phyloP scores from a whole-genome alignment of 1,140 invertebrate species.

The Drosophila burlai region DNA sequence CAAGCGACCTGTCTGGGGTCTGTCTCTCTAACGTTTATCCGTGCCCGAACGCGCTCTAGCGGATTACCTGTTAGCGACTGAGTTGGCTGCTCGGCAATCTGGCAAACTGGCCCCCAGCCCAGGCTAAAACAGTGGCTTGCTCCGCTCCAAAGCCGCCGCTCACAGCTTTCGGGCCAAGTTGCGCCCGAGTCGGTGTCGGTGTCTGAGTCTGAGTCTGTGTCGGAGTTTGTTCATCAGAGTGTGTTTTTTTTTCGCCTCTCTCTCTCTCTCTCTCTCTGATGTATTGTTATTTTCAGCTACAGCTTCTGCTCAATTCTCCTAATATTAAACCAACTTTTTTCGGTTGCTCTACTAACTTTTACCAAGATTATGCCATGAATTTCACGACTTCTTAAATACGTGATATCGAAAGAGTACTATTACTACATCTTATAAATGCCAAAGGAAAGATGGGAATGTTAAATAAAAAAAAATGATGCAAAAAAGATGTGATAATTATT shows the following conservation, averaged over 20 bases:
- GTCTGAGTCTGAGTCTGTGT: neutral
- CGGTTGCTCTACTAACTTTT: neutral
- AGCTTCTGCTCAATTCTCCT: neutral
- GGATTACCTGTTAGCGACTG: slow-evolving; percentile 73
- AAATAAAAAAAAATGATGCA: no score
- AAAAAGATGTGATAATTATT: no score
- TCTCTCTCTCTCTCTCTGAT: neutral
- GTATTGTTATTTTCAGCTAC: neutral
- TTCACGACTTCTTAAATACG: neutral
- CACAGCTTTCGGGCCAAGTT: slow-evolving; percentile 33
- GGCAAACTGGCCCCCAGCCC: slow-evolving; percentile 15
- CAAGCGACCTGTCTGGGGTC: slow-evolving; percentile 18
- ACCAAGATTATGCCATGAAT: neutral
- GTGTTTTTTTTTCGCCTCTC: neutral
- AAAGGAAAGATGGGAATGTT: neutral
- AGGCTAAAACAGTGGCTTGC: slow-evolving; percentile 17
- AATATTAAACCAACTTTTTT: neutral
- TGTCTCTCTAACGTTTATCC: slow-evolving; percentile 46
- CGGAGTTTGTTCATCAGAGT: neutral
- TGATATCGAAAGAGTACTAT: neutral
- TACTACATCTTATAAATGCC: neutral
- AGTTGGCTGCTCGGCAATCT: slow-evolving; percentile 18
- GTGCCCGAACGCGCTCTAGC: slow-evolving; percentile 70
- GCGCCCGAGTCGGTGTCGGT: slow-evolving; percentile 21
- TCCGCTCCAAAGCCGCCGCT: slow-evolving; percentile 9